Conservation (phyloP, 2,113 vertebrate species). For the Anolis sagrei region DNA sequence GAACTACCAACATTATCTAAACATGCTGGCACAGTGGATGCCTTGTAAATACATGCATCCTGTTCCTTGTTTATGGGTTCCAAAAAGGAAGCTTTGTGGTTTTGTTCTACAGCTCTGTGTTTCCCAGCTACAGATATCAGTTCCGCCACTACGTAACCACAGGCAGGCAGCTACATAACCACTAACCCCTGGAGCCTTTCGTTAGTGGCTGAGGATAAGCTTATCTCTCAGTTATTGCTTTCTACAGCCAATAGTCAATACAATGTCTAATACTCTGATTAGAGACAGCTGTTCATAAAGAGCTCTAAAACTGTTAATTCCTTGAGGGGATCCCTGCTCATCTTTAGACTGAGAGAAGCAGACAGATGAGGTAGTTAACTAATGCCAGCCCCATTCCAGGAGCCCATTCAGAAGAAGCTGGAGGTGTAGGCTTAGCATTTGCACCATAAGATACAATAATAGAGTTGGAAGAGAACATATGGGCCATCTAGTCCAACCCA, state of each 20-base stretch:
- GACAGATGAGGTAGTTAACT: conserved; percentile 4
- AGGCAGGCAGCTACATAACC: neutral
- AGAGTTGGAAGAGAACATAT: too few relatives aligned
- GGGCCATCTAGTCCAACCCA: too few relatives aligned
- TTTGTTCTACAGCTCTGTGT: conserved; percentile 29
- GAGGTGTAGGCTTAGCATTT: neutral
- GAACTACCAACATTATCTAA: neutral
- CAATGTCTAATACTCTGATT: conserved; percentile 15
- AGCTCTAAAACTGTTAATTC: conserved; percentile 54
- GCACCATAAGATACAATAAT: too few relatives aligned
- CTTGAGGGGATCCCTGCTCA: neutral
- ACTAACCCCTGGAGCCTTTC: neutral
- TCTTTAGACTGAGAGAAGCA: conserved; percentile 37
- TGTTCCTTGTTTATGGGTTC: conserved; percentile 43
- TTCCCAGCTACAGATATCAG: neutral
- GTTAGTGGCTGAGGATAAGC: rapidly evolving
- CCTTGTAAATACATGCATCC: neutral
- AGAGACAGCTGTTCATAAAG: conserved; percentile 47
- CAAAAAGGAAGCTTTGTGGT: conserved; percentile 13
- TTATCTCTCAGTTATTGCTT: conserved; percentile 13
- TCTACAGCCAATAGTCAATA: neutral
- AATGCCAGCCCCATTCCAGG: conserved; percentile 20
- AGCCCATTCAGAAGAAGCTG: neutral
- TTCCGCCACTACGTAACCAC: neutral
- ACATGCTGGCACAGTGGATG: neutral